A percentile compares a stretch with the other conserved stretches of the same genome.
Evolutionary conservation across 1,140 invertebrate genomes (phyloP).

Genomic region (Meloidogyne floridensis): DNA sequence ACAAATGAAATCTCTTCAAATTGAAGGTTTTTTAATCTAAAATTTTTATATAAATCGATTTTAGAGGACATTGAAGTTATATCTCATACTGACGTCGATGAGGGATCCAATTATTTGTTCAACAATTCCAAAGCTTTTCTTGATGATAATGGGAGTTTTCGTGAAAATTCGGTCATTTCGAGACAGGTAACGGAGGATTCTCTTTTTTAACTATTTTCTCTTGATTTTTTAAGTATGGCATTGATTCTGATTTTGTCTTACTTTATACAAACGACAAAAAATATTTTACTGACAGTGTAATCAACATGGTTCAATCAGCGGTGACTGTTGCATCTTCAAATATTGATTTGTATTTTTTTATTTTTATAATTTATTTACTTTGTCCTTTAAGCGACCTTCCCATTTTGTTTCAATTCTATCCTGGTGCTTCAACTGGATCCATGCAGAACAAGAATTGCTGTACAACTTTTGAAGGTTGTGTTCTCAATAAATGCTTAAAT

Average conservation of each 20-base stretch:
- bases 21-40: not conserved
- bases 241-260: constrained; percentile 41
- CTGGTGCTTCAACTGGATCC: constrained; percentile 32
- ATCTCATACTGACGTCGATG: not conserved
- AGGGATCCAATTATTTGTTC: not conserved
- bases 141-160: not conserved
- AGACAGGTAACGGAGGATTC: no score
- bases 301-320: constrained; percentile 43
- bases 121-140: not conserved
- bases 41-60: not conserved
- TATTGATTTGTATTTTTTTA: constrained; percentile 38
- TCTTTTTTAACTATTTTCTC: not conserved
- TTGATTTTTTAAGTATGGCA: constrained; percentile 42
- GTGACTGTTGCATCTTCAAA: constrained; percentile 37
- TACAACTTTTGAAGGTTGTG: constrained; percentile 38
- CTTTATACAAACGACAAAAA: constrained; percentile 34
- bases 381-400: constrained; percentile 47
- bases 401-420: constrained; percentile 42
- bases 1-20: not conserved
- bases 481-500: constrained; percentile 30
- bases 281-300: constrained; percentile 20
- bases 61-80: constrained; percentile 1
- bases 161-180: not conserved
- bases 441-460: constrained; percentile 40
- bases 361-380: constrained; percentile 6